A percentile compares a stretch with the other conserved stretches of the same genome.
Conservation (phyloP, 2,797 vertebrate genomes). For the Bradypodion pumilum region DNA sequence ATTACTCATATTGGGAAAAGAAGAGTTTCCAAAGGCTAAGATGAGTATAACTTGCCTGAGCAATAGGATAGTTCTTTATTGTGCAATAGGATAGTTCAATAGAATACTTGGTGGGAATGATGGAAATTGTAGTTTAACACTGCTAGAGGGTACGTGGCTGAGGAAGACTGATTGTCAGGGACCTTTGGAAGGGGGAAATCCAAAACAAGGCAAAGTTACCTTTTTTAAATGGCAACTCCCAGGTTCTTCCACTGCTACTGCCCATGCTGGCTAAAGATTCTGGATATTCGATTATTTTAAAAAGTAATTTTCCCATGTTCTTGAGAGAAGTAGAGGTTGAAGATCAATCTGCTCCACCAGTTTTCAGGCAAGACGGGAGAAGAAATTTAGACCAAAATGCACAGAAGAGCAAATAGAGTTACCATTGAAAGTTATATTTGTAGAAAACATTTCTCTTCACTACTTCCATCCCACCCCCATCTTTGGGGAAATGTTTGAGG, state of each 20-base stretch:
- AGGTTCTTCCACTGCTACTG: too few relatives aligned
- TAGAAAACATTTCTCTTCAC: not conserved
- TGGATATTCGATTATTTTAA: too few relatives aligned
- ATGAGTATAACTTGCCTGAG: too few relatives aligned
- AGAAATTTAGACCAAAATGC: not conserved
- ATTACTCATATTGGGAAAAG: conserved; percentile 51
- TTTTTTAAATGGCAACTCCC: too few relatives aligned
- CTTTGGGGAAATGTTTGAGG: too few relatives aligned
- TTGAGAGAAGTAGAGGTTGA: not conserved
- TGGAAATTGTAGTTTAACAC: not conserved
- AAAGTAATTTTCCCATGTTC: too few relatives aligned
- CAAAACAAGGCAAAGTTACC: too few relatives aligned
- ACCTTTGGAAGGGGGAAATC: not conserved
- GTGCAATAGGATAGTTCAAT: conserved; percentile 6
- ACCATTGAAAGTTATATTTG: not conserved
- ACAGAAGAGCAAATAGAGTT: not conserved
- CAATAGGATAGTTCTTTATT: conserved; percentile 50
- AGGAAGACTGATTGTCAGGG: not conserved
- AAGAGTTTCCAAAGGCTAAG: conserved; percentile 46
- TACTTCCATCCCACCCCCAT: too few relatives aligned
- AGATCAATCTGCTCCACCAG: not conserved
- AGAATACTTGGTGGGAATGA: not conserved
- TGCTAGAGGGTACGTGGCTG: not conserved
- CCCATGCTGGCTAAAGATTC: too few relatives aligned
- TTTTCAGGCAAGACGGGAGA: not conserved